Base-by-base conservation (phyloP, 2,888 invertebrate genomes). In the Melipona bicolor region DNA sequence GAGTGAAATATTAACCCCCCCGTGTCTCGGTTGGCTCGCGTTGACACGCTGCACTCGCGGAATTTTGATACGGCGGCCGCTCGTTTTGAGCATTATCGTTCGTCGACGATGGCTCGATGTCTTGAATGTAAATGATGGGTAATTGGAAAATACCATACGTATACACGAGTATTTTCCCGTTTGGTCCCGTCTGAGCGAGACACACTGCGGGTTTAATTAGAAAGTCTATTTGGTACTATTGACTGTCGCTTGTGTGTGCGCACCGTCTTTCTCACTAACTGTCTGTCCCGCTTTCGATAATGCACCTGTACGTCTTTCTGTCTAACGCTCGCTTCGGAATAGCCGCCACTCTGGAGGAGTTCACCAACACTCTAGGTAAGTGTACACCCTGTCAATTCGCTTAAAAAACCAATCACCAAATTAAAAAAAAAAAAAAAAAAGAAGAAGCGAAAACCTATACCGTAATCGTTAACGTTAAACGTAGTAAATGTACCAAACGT, bases 361-460 rank as follows among this genome's bases (percentile, higher is more conserved):
- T 94, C 90, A 91, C 93, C 83, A 94, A 94, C 84, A 93, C 93
- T 68, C 90, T 94, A 84, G 94, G 94, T 94, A 91, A 94, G 94
- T 93, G 79, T 78, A 64, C 59, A 17, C 70, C 1, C 17, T n/a
- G 32, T 27, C 19, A 27, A 61, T 49, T n/a, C 49, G 67, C 56
- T 27, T 24, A n/a, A 52, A n/a, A 24, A 19, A 24, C 11, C 2
- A 52, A 32, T 36, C n/a, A 21, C 3, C 24, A 15, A 52, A 64
- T 19, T 4, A 2, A 52, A 4, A 4, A 4, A 62, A 61, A 21
- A 4, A 27, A 49, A 59, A n/a, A 17, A 36, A 9, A 21, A n/a
- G 6, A 17, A 36, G 17, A 27, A n/a, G 36, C 36, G 36, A 36
- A 36, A 9, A 36, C 36, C 36, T 36, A 9, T 27, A 27, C 27